Evolutionary conservation across 2,888 invertebrate genomes (phyloP), one percentile per base, ranked within the genome.

Genomic region (Perizoma flavofasciatum): DNA sequence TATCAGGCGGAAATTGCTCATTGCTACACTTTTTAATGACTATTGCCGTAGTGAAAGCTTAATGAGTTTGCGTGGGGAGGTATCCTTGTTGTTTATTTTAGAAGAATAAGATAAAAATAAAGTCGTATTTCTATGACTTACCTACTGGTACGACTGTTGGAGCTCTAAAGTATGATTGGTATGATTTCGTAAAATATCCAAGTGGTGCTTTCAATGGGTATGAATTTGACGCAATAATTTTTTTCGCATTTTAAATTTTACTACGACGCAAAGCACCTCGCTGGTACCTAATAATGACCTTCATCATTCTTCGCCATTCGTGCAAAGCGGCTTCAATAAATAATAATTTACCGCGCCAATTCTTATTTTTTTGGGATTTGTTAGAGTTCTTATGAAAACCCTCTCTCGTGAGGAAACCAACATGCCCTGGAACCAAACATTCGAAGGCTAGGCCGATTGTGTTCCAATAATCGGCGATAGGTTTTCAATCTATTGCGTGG

Each of bases 21-120:
- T 89, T 89, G 86, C 83, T 77, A 76, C 79, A 78, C 82, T 81
- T 83, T 87, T 85, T 89, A 89, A 89, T 86, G 81, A 83, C 74
- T 72, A 76, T 79, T 83, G 87, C 86, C 86, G 74, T 83, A 81
- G 87, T 88, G 85, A 83, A 83, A 85, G 84, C 83, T 83, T 88
- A 88, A 89, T 88, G 89, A 86, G 79, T 74, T 75, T 70, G 73
- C 77, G 67, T 76, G 74, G 67, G 77, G 70, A 69, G 58, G 55
- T 63, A 63, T 60, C 49, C 55, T 22, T 33, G 43, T 55, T 57
- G 50, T 55, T 59, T 61, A 50, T 62, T 63, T 66, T 46, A 52
- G 52, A 52, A 58, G 41, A 43, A 37, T 46, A 5, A 7, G 4
- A 32, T 8, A 10, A 7, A 7, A 45, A 4, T 45, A 45, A 45